Percentiles rank a stretch among this genome's conserved stretches.
These are phyloP conservation scores for Trachelipus rathkii DNA, from an alignment of 1,140 invertebrate genomes.

Conservation along the genomic window DNA sequence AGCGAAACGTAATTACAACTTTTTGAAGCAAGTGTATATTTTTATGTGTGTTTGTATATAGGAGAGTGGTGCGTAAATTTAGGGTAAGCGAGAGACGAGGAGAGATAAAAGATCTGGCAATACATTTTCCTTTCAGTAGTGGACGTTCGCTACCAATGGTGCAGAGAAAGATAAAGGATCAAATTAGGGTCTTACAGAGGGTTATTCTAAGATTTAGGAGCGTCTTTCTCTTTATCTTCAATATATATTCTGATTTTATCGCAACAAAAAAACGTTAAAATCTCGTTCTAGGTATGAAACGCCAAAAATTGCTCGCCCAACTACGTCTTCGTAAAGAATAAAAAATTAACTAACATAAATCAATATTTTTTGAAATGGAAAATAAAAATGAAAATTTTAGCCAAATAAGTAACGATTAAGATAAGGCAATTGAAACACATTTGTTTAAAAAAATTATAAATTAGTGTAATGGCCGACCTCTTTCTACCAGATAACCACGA, in stretches of 20 bases:
- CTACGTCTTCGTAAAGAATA: neutral
- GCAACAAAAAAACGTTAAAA: neutral
- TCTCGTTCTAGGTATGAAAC: neutral
- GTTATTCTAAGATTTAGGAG: neutral
- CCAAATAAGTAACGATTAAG: neutral
- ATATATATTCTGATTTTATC: neutral
- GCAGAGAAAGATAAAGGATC: slow-evolving; percentile 1
- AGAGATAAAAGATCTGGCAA: no score
- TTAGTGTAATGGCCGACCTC: no score
- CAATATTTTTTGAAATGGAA: neutral
- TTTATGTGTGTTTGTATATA: neutral
- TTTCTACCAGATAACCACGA: no score
- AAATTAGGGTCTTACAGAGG: neutral
- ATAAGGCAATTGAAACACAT: neutral
- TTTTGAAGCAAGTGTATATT: neutral
- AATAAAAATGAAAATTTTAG: neutral
- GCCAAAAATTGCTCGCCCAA: neutral
- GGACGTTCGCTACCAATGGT: neutral
- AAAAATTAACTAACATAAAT: neutral
- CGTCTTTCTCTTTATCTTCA: neutral
- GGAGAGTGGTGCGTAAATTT: neutral
- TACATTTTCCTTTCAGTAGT: no score
- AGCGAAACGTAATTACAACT: neutral
- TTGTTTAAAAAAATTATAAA: no score
- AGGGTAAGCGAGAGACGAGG: no score